Evolutionary conservation across 1,140 invertebrate species (phyloP).

Genomic region (Heliconius hermathena): DNA sequence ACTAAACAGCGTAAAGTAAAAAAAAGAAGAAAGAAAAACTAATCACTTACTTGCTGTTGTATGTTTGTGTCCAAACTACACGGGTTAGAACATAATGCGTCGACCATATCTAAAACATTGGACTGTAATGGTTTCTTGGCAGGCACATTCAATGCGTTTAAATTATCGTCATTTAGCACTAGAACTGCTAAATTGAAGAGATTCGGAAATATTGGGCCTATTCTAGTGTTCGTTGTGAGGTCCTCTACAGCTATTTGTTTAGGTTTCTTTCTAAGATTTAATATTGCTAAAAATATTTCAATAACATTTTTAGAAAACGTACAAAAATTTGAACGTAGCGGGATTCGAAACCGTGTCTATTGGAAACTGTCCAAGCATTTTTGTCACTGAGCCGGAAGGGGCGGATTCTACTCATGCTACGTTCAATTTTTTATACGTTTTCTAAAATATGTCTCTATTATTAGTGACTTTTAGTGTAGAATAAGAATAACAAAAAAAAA

Average conservation of each 20-base stretch:
- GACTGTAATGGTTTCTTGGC: constrained; percentile 72
- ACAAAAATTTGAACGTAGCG: not conserved
- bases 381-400: too few relatives aligned
- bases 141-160: constrained; percentile 72
- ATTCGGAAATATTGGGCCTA: constrained; percentile 79
- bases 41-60: constrained; percentile 67
- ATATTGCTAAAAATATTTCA: constrained; percentile 63
- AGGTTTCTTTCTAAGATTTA: constrained; percentile 72
- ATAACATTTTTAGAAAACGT: too few relatives aligned
- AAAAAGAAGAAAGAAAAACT: not conserved
- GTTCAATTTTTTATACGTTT: too few relatives aligned
- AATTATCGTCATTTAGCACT: constrained; percentile 76
- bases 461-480: too few relatives aligned
- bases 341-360: too few relatives aligned
- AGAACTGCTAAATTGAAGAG: constrained; percentile 76
- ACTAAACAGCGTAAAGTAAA: too few relatives aligned
- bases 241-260: constrained; percentile 76
- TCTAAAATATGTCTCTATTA: too few relatives aligned
- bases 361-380: too few relatives aligned
- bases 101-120: constrained; percentile 78
- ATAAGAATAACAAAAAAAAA: too few relatives aligned
- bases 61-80: constrained; percentile 79
- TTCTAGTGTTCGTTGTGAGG: constrained; percentile 74
- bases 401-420: too few relatives aligned
- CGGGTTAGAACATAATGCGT: constrained; percentile 76